Evolutionary conservation across 2,113 vertebrate species (phyloP), one percentile per base, ranked within the genome.

Genomic region (Hydrochoerus hydrochaeris): DNA sequence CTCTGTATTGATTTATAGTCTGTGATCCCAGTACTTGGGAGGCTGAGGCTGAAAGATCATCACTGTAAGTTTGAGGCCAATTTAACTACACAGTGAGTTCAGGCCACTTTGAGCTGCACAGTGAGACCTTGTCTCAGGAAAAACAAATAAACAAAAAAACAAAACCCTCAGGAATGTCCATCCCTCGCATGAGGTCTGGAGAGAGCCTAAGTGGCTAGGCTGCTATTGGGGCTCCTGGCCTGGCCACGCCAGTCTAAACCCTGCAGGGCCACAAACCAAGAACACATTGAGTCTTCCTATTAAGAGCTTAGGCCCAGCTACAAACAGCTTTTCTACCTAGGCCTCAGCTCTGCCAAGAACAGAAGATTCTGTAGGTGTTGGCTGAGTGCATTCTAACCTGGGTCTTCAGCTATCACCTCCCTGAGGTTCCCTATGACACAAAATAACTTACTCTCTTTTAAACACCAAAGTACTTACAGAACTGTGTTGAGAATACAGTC

Each of bases 381-480:
- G 52, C 41, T 57, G 41, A 91, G 58, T 52, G 46, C 32, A 49
- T 58, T 26, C 71, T 54, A 67, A 46, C 26, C 54, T 77, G 73
- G 44, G n/a, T 81, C 52, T 67, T 63, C 26, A 49, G 20, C 69
- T n/a, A 24, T 57, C 41, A 69, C 63, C 32, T n/a, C 62, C 22
- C 2, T 65, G 16, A 89, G 49, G 85, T 85, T 60, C 88, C 57
- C 81, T 65, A 19, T 57, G 22, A 77, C 63, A 91, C 65, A 69
- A 93, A 82, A 67, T 35, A 81, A 46, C 16, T 85, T 73, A 32
- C 38, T 77, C 81, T 38, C 24, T 77, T 89, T 63, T 77, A 88
- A 77, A 83, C 80, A 81, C 30, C 30, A 20, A 93, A 94, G 17
- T 88, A 91, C 65, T 86, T 73, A 81, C 44, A 60, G 81, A 97